Base-by-base conservation (phyloP, 2,113 vertebrate genomes). In the Bos indicus region DNA sequence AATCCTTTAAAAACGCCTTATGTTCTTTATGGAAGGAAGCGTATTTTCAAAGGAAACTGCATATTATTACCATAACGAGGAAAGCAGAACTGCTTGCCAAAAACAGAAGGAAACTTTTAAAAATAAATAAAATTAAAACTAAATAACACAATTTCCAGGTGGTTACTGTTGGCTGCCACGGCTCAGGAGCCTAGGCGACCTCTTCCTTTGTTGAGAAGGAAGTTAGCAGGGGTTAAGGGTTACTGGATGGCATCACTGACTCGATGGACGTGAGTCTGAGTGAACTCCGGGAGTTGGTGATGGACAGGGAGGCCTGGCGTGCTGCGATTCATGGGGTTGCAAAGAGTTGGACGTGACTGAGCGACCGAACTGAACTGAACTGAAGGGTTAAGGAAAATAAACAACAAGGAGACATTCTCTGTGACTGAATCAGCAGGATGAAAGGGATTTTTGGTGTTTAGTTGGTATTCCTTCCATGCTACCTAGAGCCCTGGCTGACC, bases 401-500 rank as follows among this genome's bases (percentile, higher is more conserved):
- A 52, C n/a, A 43, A n/a, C 6, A 4, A 54, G 19, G 4, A 88
- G 51, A 78, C 40, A 21, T 36, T 40, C 51, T 33, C 59, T 30
- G 1, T 4, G 88, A 48, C 1, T 9, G 78, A 51, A 6, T 51
- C 19, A 6, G 36, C n/a, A 80, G 71, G 67, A 57, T 0, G 6
- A 36, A 48, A 62, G 46, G 56, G 19, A 2, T 9, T 19, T 21
- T 30, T 40, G 33, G 4, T 6, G 30, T 6, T 25, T 17, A 9
- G 13, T 2, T 21, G 57, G 0, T 0, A 7, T 7, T 0, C 23
- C 43, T 1, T 11, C 17, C 1, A 0, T 0, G 1, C 60, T 9
- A 3, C 57, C 81, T 56, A 4, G 12, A 15, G 0, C 16, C 2
- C 1, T 0, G 0, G 8, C 33, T 59, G 89, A 0, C 30, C 17